Evolutionary conservation across 2,888 invertebrate species (phyloP).

Genomic region (Eugnorisma glareosa): DNA sequence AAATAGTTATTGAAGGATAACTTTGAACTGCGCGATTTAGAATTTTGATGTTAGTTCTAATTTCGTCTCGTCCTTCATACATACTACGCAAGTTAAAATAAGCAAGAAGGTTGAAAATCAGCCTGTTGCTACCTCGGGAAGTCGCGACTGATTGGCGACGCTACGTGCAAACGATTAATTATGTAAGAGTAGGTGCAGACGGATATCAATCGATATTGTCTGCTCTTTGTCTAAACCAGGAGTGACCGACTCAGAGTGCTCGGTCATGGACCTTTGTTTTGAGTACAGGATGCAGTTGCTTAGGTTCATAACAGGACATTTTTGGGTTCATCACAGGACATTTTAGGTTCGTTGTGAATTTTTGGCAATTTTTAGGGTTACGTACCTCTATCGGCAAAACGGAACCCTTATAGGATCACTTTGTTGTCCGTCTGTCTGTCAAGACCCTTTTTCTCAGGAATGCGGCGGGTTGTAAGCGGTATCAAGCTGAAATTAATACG

Average conservation of each 20-base stretch:
- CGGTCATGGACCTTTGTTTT: slow-evolving; percentile 46
- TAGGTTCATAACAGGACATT: slow-evolving; percentile 1
- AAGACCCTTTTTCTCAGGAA: too few relatives aligned
- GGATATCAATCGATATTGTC: slow-evolving; percentile 53
- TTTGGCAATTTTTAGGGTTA: too few relatives aligned
- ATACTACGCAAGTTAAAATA: not conserved
- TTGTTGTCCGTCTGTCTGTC: too few relatives aligned
- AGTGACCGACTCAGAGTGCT: slow-evolving; percentile 37
- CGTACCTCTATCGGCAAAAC: too few relatives aligned
- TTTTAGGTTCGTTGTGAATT: not conserved
- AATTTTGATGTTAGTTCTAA: too few relatives aligned
- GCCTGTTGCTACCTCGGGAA: slow-evolving; percentile 17
- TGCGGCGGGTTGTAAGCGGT: too few relatives aligned
- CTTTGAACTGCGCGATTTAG: too few relatives aligned
- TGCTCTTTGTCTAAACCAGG: slow-evolving; percentile 45
- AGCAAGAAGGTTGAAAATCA: not conserved
- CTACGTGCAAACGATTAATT: slow-evolving; percentile 35
- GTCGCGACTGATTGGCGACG: slow-evolving; percentile 9
- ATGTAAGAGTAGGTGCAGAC: slow-evolving; percentile 49
- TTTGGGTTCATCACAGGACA: not conserved
- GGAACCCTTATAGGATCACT: too few relatives aligned
- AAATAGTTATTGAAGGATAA: too few relatives aligned
- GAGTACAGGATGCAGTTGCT: slow-evolving; percentile 19
- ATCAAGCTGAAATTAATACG: too few relatives aligned
- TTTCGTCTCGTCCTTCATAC: too few relatives aligned